Evolutionary conservation across 2,888 invertebrate genomes (phyloP).

Genomic region (Drosophila tanythrix): DNA sequence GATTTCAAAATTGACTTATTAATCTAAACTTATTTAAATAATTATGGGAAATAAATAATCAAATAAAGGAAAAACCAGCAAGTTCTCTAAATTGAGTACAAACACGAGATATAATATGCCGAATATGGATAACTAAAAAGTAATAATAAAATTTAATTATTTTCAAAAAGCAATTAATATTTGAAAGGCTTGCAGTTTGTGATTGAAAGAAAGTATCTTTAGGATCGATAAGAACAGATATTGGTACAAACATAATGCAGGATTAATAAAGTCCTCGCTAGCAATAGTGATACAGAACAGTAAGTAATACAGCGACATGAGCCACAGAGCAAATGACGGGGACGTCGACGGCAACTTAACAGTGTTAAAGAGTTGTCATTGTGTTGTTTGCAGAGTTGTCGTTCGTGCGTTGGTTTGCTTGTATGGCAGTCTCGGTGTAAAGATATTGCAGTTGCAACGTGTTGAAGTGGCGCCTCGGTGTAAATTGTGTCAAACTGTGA

Average conservation of each 20-base stretch:
- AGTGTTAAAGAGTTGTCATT: slow-evolving; percentile 79
- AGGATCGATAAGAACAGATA: not conserved
- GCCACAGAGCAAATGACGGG: slow-evolving; percentile 37
- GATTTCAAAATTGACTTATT: not conserved
- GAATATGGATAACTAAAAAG: not conserved
- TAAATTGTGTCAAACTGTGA: slow-evolving; percentile 80
- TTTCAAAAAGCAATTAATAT: not conserved
- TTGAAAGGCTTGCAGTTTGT: not conserved
- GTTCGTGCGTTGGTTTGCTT: slow-evolving; percentile 51
- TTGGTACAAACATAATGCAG: slow-evolving; percentile 2
- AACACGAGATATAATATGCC: not conserved
- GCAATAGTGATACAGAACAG: not conserved
- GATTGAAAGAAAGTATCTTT: not conserved
- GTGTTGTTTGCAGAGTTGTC: slow-evolving; percentile 76
- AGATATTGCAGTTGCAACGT: slow-evolving; percentile 80
- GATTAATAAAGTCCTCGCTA: not conserved
- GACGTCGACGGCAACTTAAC: slow-evolving; percentile 60
- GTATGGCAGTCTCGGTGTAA: slow-evolving; percentile 53
- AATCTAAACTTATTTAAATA: not conserved
- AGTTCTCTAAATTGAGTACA: not conserved
- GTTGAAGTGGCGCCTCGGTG: slow-evolving; percentile 79
- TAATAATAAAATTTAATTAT: not conserved
- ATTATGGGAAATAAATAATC: not conserved
- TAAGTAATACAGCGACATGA: slow-evolving; percentile 6
- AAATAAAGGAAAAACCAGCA: not conserved